Percentiles rank a stretch among this genome's conserved stretches.
phyloP scores from a whole-genome alignment of 1,140 invertebrate genomes.

The Drosophila virilis region DNA sequence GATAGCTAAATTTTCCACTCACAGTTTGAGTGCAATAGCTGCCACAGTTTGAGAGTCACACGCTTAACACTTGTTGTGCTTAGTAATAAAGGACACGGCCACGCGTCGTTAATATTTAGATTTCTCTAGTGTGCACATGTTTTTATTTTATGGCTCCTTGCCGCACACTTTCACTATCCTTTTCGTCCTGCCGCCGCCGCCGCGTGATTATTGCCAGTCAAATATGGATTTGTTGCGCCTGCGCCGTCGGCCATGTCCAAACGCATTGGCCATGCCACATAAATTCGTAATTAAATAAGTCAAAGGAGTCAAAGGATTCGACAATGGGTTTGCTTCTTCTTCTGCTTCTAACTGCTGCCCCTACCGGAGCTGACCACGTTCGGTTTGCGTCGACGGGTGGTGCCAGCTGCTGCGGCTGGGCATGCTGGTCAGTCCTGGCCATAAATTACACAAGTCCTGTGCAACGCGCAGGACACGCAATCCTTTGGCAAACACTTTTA shows the following conservation, averaged over 20 bases:
- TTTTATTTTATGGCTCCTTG: slow-evolving; percentile 20
- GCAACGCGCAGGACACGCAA: slow-evolving; percentile 41
- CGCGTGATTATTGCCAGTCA: slow-evolving; percentile 50
- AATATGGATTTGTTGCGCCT: slow-evolving; percentile 40
- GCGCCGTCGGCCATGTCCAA: slow-evolving; percentile 22
- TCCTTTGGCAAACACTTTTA: slow-evolving; percentile 61
- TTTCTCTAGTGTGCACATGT: slow-evolving; percentile 28
- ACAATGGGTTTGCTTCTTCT: not conserved
- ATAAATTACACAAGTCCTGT: slow-evolving; percentile 70
- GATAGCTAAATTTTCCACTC: not conserved
- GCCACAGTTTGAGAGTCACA: slow-evolving; percentile 2
- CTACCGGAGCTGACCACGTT: slow-evolving; percentile 31
- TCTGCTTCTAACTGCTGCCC: not conserved
- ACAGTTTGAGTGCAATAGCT: not conserved
- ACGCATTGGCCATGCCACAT: slow-evolving; percentile 34
- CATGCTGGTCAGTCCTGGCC: slow-evolving; percentile 51
- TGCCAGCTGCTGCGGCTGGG: slow-evolving; percentile 50
- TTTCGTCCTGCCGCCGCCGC: slow-evolving; percentile 31
- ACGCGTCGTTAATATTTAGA: slow-evolving; percentile 19
- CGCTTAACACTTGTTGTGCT: not conserved
- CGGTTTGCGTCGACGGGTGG: slow-evolving; percentile 30
- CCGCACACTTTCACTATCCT: slow-evolving; percentile 49
- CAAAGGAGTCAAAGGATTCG: slow-evolving; percentile 35
- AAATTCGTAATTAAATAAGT: slow-evolving; percentile 53
- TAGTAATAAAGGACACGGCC: not conserved